phyloP scores from a whole-genome alignment of 2,797 vertebrate genomes.

The Myotis myotis region DNA sequence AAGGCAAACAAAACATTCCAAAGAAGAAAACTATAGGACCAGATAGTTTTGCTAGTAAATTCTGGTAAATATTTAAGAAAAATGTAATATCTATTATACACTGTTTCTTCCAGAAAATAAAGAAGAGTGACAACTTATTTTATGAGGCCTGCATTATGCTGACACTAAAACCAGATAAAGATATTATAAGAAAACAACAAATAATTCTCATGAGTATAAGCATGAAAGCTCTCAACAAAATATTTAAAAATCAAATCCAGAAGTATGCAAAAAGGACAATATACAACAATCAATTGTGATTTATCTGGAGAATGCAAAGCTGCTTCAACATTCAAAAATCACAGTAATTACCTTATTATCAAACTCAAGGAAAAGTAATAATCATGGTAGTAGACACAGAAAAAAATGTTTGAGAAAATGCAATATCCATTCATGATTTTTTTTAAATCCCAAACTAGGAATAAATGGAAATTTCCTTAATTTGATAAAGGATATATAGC shows the following conservation, averaged over 20 bases:
- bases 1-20: neutral
- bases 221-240: neutral
- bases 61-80: neutral
- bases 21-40: neutral
- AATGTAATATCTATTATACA: neutral
- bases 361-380: neutral
- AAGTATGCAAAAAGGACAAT: neutral
- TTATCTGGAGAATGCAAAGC: neutral
- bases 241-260: neutral
- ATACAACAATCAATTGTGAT: neutral
- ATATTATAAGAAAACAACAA: neutral
- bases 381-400: neutral
- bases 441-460: neutral
- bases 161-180: neutral
- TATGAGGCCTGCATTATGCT: neutral
- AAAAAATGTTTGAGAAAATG: neutral
- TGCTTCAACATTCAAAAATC: neutral
- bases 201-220: neutral
- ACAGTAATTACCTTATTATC: neutral
- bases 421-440: neutral
- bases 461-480: neutral
- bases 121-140: neutral
- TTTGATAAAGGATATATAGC: neutral
- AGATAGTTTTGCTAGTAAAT: neutral
- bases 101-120: neutral